Percentiles rank a stretch among this genome's conserved stretches.
These are phyloP conservation scores for Mesembrinibis cayennensis DNA, from an alignment of 2,113 vertebrate species.

Conservation along the genomic window DNA sequence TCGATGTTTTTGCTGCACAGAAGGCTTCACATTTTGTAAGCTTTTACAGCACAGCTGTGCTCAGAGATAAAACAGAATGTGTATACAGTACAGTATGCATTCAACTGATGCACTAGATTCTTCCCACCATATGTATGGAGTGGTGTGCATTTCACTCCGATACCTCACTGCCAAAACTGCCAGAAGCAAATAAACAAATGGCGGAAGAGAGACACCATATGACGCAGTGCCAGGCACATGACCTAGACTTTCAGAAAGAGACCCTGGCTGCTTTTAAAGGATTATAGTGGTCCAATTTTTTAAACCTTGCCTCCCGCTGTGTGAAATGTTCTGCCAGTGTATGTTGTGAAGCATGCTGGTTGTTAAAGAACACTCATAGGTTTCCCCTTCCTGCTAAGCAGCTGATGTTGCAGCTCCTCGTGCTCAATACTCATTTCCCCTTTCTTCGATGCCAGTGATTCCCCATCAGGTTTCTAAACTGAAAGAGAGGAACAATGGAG, in stretches of 20 bases:
- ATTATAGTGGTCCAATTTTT: background rate
- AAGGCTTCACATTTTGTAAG: slow-evolving; percentile 80
- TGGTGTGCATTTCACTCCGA: slow-evolving; percentile 75
- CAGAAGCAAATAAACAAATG: slow-evolving; percentile 77
- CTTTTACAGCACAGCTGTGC: slow-evolving; percentile 81
- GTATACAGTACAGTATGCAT: slow-evolving; percentile 78
- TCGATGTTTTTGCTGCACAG: slow-evolving; percentile 77
- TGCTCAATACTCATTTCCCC: background rate
- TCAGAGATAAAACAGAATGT: slow-evolving; percentile 81
- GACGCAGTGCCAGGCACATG: slow-evolving; percentile 48
- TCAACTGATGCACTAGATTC: slow-evolving; percentile 74
- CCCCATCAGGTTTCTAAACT: background rate
- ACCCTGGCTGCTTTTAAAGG: slow-evolving; percentile 24
- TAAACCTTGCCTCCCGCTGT: background rate
- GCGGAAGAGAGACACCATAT: slow-evolving; percentile 47
- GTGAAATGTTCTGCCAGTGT: background rate
- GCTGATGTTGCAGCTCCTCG: background rate
- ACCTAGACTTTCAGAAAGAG: slow-evolving; percentile 35
- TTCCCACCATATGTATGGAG: slow-evolving; percentile 76
- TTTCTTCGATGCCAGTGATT: background rate
- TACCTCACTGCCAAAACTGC: slow-evolving; percentile 73
- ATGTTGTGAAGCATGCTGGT: background rate
- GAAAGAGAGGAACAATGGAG: slow-evolving; percentile 13
- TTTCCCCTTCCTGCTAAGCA: background rate
- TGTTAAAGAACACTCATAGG: background rate